Base-by-base conservation (phyloP, 2,797 vertebrate genomes). In the Xiphorhynchus erythropygius region DNA sequence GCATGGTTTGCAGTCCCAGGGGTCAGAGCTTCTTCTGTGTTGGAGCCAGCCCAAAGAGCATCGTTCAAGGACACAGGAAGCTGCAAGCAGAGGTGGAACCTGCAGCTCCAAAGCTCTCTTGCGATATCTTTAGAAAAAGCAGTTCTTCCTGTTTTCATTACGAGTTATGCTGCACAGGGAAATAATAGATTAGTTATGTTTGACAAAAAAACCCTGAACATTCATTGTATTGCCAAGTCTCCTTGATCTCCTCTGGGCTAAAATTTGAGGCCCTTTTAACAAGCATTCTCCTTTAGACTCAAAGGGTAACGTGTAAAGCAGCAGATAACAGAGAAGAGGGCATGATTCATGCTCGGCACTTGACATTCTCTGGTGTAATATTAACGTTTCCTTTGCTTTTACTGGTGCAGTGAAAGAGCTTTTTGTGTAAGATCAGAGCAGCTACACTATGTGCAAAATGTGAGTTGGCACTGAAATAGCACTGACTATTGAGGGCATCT, bases 201-300 rank as follows among this genome's bases (percentile, higher is more conserved):
- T 97, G 94, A 96, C 95, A 96, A 93, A 97, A 96, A 69, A 62
- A 55, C 0, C 27, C 27, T 22, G 46, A 93, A 83, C 86, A 70
- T 90, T 97, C 37, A 33, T 89, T 97, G 86, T 97, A 73, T 96
- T 97, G 89, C 84, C 49, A 93, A 91, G 80, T 89, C 65, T 83
- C 84, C 96, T 96, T 97, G 96, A 96, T 97, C 86, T 97, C 83
- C 96, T 96, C 46, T 89, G 85, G 79, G 92, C 80, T 92, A 95
- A 91, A 96, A 94, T 93, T 95, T 78, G 81, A 85, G 76, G 83
- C 87, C 84, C 63, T 97, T 96, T 97, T 82, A 96, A 91, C 56
- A 96, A 94, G 74, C 83, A 18, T 49, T 88, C 81, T 86, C 80
- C 81, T 97, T 96, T 93, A 95, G 83, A 95, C 93, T 84, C 41